These are phyloP conservation scores for Nerophis ophidion DNA, from an alignment of 2,113 vertebrate species.

Conservation along the genomic window DNA sequence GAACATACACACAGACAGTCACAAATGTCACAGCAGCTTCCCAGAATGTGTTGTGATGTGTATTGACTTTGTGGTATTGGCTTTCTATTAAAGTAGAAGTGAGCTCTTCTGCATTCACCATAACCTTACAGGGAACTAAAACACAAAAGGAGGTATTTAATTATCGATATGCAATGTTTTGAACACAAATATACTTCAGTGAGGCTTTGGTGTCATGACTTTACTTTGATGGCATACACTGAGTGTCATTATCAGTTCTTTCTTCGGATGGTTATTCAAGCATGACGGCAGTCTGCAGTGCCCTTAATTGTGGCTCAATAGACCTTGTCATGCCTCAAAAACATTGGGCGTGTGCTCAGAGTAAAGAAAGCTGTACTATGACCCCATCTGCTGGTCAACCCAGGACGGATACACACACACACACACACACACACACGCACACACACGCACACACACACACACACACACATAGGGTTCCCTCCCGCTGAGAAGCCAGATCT, in stretches of 20 bases:
- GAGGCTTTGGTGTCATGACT: conserved; percentile 3
- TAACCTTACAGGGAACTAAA: conserved; percentile 27
- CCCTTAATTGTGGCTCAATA: conserved; percentile 19
- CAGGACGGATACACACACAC: not conserved
- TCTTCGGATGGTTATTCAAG: conserved; percentile 16
- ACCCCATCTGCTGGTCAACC: conserved; percentile 53
- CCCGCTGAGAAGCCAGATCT: conserved; percentile 29
- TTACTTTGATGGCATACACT: conserved; percentile 7
- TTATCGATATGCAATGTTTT: conserved; percentile 30
- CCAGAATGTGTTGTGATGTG: conserved; percentile 3
- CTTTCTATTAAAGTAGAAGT: conserved; percentile 43
- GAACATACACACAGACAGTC: conserved; percentile 3
- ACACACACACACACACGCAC: conserved; percentile 2
- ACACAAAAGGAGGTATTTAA: conserved; percentile 10
- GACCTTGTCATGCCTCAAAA: conserved; percentile 8
- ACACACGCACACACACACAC: conserved; percentile 1
- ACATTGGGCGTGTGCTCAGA: not conserved
- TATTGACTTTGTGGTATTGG: conserved; percentile 9
- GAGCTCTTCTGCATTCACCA: conserved; percentile 7
- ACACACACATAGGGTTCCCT: conserved; percentile 28
- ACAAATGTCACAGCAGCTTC: conserved; percentile 11
- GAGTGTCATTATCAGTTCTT: conserved; percentile 12
- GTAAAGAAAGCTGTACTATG: conserved; percentile 23
- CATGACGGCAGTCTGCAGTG: not conserved
- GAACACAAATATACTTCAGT: not conserved